Evolutionary conservation across 2,113 vertebrate species (phyloP).

Genomic region (Chaenocephalus aceratus): DNA sequence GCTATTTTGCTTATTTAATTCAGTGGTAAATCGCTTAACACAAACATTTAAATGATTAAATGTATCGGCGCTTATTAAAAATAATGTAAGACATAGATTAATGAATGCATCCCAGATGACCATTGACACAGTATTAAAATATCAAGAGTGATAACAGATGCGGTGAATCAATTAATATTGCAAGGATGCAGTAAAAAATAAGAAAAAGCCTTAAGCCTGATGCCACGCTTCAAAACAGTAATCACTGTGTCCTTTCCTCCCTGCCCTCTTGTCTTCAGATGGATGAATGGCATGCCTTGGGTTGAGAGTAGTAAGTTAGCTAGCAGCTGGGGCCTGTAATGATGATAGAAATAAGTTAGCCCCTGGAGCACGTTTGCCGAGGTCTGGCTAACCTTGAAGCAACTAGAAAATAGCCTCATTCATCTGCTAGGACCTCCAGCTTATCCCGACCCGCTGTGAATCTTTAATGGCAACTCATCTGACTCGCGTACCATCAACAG

Average conservation of each 20-base stretch:
- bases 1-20: background rate
- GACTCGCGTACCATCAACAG: conserved; percentile 33
- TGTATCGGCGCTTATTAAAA: background rate
- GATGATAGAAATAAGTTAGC: conserved; percentile 54
- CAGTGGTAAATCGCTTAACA: background rate
- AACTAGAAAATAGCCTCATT: conserved; percentile 69
- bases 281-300: conserved; percentile 59
- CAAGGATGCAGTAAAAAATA: background rate
- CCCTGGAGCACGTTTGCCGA: conserved; percentile 40
- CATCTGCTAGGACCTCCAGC: conserved; percentile 65
- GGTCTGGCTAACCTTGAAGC: conserved; percentile 69
- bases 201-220: conserved; percentile 17
- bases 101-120: background rate
- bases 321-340: conserved; percentile 66
- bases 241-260: conserved; percentile 19
- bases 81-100: background rate
- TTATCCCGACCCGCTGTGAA: conserved; percentile 55
- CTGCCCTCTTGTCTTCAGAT: conserved; percentile 33
- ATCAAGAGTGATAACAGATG: background rate
- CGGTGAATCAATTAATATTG: background rate
- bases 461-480: conserved; percentile 57
- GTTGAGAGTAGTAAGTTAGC: conserved; percentile 47
- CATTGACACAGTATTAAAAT: background rate
- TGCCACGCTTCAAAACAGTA: conserved; percentile 16
- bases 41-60: too few relatives aligned